These are phyloP conservation scores for Drosophila fuyamai DNA, from an alignment of 1,140 invertebrate genomes.

Conservation along the genomic window DNA sequence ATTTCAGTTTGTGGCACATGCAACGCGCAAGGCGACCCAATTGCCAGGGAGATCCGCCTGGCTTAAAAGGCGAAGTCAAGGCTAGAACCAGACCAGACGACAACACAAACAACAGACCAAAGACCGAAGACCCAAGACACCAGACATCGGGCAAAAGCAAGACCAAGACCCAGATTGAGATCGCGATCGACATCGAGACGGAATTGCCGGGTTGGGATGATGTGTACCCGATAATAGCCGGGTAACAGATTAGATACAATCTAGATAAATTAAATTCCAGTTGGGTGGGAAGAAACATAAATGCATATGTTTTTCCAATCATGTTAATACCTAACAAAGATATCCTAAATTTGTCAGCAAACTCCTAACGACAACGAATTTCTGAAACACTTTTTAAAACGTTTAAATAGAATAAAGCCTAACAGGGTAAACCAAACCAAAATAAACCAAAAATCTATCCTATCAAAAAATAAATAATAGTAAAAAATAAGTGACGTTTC, in stretches of 20 bases:
- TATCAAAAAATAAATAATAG: too few species aligned
- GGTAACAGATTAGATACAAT: slow-evolving; percentile 1
- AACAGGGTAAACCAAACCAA: too few species aligned
- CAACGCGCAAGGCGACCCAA: slow-evolving; percentile 56
- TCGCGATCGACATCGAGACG: slow-evolving; percentile 28
- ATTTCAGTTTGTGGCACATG: slow-evolving; percentile 20
- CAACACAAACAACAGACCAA: slow-evolving; percentile 2
- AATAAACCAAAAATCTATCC: too few species aligned
- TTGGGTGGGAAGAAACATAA: slow-evolving; percentile 6
- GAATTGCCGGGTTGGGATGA: slow-evolving; percentile 21
- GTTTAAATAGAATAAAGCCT: too few species aligned
- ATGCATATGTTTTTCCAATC: background rate
- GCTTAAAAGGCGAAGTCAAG: slow-evolving; percentile 62
- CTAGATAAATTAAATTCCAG: background rate
- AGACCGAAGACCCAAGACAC: slow-evolving; percentile 2
- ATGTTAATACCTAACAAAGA: background rate
- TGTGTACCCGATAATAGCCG: slow-evolving; percentile 6
- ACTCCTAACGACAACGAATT: too few species aligned
- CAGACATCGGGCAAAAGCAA: slow-evolving; percentile 1
- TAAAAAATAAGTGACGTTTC: too few species aligned
- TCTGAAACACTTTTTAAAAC: too few species aligned
- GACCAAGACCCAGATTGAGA: slow-evolving; percentile 28
- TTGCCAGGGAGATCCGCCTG: slow-evolving; percentile 71
- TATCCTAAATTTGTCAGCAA: too few species aligned
- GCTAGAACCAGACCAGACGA: slow-evolving; percentile 55